These are phyloP conservation scores for Phoxinus dragarum DNA, from an alignment of 2,797 vertebrate genomes.

Conservation along the genomic window DNA sequence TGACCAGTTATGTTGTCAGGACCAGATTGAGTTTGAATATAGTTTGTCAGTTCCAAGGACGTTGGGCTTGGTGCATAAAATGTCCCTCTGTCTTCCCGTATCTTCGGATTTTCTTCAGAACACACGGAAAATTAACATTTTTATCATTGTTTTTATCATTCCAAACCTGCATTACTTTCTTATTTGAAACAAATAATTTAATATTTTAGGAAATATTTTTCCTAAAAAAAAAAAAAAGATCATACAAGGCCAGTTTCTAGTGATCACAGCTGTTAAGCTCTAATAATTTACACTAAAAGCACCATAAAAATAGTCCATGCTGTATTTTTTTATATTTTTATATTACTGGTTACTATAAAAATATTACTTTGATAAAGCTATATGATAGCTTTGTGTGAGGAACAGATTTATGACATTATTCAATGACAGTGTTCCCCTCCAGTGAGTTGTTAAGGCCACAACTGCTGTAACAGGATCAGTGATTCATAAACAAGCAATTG, in stretches of 20 bases:
- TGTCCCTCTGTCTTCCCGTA: neutral
- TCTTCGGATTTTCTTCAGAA: neutral
- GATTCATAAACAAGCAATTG: neutral
- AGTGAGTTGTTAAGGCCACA: neutral
- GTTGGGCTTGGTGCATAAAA: neutral
- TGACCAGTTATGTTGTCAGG: slow-evolving; percentile 10
- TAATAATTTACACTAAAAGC: neutral
- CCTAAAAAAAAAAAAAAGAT: neutral
- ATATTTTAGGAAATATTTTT: too few relatives aligned
- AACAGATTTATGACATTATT: neutral
- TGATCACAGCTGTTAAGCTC: neutral
- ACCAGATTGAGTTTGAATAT: slow-evolving; percentile 24
- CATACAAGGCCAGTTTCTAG: neutral
- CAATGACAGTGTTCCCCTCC: neutral
- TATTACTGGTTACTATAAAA: neutral
- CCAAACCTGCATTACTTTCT: neutral
- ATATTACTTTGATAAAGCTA: neutral
- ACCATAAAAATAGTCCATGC: neutral
- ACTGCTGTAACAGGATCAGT: neutral
- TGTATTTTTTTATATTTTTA: neutral
- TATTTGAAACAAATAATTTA: neutral
- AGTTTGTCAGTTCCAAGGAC: slow-evolving; percentile 11
- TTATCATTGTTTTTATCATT: neutral
- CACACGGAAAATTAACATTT: neutral
- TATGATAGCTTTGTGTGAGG: neutral